A percentile compares a stretch with the other conserved stretches of the same genome.
Evolutionary conservation across 2,797 vertebrate species (phyloP).

Genomic region (Platalea minor): DNA sequence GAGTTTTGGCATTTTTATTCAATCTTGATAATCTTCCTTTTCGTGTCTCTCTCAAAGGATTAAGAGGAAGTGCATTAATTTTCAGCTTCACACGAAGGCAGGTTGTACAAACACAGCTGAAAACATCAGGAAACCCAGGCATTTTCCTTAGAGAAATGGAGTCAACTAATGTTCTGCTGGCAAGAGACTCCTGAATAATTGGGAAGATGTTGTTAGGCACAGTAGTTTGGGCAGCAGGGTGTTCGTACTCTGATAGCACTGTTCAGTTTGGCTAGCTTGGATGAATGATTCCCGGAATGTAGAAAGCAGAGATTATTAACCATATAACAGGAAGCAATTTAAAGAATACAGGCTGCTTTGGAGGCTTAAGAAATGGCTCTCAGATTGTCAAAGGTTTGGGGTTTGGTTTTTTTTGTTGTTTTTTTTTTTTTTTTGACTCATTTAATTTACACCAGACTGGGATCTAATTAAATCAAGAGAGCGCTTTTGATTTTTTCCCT

Average conservation of each 20-base stretch:
- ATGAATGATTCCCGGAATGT: not conserved
- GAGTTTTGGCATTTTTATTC: constrained; percentile 25
- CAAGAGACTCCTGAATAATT: not conserved
- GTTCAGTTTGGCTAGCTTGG: not conserved
- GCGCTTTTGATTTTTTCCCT: not conserved
- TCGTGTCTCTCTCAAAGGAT: not conserved
- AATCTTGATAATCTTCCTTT: not conserved
- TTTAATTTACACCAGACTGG: not conserved
- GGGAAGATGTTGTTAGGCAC: not conserved
- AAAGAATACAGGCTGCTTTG: constrained; percentile 16
- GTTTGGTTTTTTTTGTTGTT: not conserved
- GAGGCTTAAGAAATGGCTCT: not conserved
- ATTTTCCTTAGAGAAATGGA: constrained; percentile 31
- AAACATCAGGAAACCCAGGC: constrained; percentile 37
- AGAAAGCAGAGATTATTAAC: constrained; percentile 49
- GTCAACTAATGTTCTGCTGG: not conserved
- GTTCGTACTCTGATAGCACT: not conserved
- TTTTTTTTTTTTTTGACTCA: not conserved
- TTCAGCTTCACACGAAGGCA: constrained; percentile 23
- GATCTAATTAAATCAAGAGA: not conserved
- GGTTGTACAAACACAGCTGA: constrained; percentile 59
- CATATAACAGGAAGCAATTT: constrained; percentile 54
- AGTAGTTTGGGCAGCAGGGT: not conserved
- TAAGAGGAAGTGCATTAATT: constrained; percentile 46
- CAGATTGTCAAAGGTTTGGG: not conserved